phyloP scores from a whole-genome alignment of 37 sponge, comb jelly and placozoan genomes.

The Hormiphora californensis region DNA sequence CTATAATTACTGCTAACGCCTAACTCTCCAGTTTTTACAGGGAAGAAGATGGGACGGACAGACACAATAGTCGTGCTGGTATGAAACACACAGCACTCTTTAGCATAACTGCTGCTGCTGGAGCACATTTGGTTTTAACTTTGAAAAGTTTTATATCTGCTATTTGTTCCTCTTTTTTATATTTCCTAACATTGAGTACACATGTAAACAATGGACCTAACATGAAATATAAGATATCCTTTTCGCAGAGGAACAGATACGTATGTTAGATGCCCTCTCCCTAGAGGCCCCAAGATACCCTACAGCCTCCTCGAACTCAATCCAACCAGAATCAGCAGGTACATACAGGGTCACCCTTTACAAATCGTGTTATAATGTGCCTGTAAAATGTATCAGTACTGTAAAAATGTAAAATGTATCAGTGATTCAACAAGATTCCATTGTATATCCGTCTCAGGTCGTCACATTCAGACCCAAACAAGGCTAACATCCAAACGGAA shows the following conservation, averaged over 20 bases:
- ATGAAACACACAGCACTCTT: too few species aligned
- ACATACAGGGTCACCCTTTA: background rate
- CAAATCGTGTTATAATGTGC: too few species aligned
- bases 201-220: too few species aligned
- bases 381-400: too few species aligned
- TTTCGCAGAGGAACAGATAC: conserved; percentile 4
- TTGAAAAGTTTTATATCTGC: too few species aligned
- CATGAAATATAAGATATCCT: too few species aligned
- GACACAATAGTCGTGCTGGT: background rate
- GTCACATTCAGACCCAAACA: conserved; percentile 31
- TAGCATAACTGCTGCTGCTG: too few species aligned
- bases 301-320: background rate
- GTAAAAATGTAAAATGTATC: too few species aligned
- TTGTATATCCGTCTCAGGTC: background rate
- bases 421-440: background rate
- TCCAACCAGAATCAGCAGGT: background rate
- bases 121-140: too few species aligned
- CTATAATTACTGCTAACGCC: too few species aligned
- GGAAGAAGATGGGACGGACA: background rate
- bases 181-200: too few species aligned
- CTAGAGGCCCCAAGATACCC: conserved; percentile 23
- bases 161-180: too few species aligned
- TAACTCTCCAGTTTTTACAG: background rate
- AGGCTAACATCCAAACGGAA: conserved; percentile 3
- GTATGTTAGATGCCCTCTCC: conserved; percentile 10